Conservation (phyloP, 1,140 invertebrate genomes). For the Leptestheria dahalacensis region DNA sequence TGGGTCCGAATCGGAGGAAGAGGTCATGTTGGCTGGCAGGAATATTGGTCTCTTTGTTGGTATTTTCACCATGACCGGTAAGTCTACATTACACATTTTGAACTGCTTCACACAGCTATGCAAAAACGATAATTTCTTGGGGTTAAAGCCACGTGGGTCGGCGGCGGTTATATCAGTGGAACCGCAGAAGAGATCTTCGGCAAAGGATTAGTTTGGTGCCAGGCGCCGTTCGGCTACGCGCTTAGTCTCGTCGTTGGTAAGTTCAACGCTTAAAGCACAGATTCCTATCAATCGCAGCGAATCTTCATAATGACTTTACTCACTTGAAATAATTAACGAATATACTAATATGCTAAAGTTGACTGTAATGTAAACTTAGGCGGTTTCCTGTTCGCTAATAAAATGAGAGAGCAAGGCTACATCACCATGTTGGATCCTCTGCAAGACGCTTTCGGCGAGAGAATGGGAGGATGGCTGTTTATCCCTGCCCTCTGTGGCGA, state of each 20-base stretch:
- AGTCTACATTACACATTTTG: slow-evolving; percentile 18
- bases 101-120: neutral
- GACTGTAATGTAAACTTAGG: too few relatives aligned
- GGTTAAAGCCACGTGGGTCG: slow-evolving; percentile 83
- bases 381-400: slow-evolving; percentile 93
- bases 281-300: too few relatives aligned
- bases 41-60: slow-evolving; percentile 92
- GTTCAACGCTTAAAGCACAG: too few relatives aligned
- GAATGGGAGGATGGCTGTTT: slow-evolving; percentile 93
- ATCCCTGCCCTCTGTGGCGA: slow-evolving; percentile 92
- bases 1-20: slow-evolving; percentile 75
- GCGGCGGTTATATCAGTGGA: slow-evolving; percentile 96
- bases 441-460: slow-evolving; percentile 84
- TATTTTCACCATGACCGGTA: slow-evolving; percentile 96
- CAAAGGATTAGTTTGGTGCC: slow-evolving; percentile 81
- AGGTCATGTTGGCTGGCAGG: slow-evolving; percentile 90
- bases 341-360: too few relatives aligned
- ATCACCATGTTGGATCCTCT: slow-evolving; percentile 98
- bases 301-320: too few relatives aligned
- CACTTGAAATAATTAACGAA: too few relatives aligned
- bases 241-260: slow-evolving; percentile 81
- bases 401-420: slow-evolving; percentile 93
- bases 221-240: slow-evolving; percentile 93
- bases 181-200: slow-evolving; percentile 92
- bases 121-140: slow-evolving; percentile 7